Evolutionary conservation across 2,797 vertebrate genomes (phyloP).

Genomic region (Channallabes apus): DNA sequence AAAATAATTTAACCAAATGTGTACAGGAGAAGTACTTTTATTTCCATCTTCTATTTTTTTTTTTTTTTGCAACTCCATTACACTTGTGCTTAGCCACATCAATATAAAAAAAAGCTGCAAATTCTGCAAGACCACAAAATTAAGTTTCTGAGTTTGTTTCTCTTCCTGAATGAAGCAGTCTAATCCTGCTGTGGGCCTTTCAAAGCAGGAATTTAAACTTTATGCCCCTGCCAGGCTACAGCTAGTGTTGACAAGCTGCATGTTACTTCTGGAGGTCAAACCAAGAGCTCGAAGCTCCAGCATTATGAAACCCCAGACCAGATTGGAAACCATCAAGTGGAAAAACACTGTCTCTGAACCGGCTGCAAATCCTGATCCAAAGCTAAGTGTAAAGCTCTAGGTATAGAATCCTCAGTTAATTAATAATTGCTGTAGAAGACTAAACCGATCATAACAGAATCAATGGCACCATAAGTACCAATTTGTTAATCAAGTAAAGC

Average conservation of each 20-base stretch:
- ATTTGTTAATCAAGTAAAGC: background rate
- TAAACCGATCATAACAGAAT: background rate
- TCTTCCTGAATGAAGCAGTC: constrained; percentile 18
- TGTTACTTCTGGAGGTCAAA: constrained; percentile 68
- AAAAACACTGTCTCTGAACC: constrained; percentile 27
- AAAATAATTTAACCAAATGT: background rate
- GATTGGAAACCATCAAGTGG: constrained; percentile 42
- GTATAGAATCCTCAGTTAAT: background rate
- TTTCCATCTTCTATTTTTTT: background rate
- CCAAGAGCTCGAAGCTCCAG: constrained; percentile 57
- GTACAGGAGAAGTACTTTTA: background rate
- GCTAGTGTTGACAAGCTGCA: constrained; percentile 71
- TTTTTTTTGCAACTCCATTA: background rate
- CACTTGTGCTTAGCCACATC: background rate
- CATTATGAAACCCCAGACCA: constrained; percentile 46
- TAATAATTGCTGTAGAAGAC: constrained; percentile 1
- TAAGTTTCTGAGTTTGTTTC: constrained; percentile 4
- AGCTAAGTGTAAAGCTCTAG: background rate
- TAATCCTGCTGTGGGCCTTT: constrained; percentile 15
- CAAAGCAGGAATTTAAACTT: constrained; percentile 72
- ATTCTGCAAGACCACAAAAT: background rate
- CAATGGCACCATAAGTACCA: background rate
- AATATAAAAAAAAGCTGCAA: background rate
- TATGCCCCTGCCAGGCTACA: constrained; percentile 71
- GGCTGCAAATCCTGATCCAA: constrained; percentile 1